A percentile compares a stretch with the other conserved stretches of the same genome.
phyloP scores from a whole-genome alignment of 1,140 invertebrate genomes.

The Danaus plexippus region DNA sequence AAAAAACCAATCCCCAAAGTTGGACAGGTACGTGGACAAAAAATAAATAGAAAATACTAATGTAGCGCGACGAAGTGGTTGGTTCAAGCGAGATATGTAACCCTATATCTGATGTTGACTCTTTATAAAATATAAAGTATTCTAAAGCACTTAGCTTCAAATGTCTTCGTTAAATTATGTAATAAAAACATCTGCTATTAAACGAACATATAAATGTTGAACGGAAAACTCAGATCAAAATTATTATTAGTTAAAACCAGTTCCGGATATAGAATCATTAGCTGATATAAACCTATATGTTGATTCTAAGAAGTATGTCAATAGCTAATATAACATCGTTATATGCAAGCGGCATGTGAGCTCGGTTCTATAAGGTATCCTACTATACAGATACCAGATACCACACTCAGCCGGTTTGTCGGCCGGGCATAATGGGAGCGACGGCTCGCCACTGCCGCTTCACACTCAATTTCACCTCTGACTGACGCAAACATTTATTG shows the following conservation, averaged over 20 bases:
- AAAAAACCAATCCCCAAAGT: constrained; percentile 65
- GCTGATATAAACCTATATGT: too few species aligned
- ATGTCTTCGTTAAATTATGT: too few species aligned
- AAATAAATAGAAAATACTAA: constrained; percentile 72
- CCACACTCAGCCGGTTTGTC: constrained; percentile 48
- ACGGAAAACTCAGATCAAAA: too few species aligned
- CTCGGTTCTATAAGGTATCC: too few species aligned
- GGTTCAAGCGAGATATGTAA: constrained; percentile 44
- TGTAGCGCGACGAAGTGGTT: constrained; percentile 62
- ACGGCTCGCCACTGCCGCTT: constrained; percentile 67
- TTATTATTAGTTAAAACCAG: too few species aligned
- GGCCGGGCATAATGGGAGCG: constrained; percentile 66
- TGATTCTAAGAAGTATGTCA: too few species aligned
- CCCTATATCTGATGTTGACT: constrained; percentile 18
- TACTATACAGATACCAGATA: constrained; percentile 21
- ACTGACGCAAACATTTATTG: constrained; percentile 68
- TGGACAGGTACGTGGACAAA: constrained; percentile 70
- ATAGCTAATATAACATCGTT: too few species aligned
- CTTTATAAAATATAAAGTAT: constrained; percentile 13
- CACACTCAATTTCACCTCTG: constrained; percentile 72
- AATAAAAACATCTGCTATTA: too few species aligned
- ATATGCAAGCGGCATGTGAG: constrained; percentile 1
- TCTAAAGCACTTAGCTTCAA: too few species aligned
- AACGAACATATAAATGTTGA: too few species aligned
- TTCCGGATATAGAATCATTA: too few species aligned